These are phyloP conservation scores for Furnarius figulus DNA, from an alignment of 2,113 vertebrate species.

Conservation along the genomic window DNA sequence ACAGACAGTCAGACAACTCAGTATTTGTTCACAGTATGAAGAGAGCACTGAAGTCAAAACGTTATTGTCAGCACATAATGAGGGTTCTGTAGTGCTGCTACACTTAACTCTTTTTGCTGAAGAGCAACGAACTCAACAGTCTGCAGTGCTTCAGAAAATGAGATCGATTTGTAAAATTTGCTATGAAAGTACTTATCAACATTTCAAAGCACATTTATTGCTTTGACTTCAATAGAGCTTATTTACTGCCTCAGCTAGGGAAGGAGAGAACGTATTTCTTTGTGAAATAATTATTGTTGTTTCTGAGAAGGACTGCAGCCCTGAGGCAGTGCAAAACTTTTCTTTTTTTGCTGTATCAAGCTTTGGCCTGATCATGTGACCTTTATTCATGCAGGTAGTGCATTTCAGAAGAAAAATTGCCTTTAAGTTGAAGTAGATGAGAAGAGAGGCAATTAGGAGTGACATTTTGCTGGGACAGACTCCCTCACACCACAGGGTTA, in stretches of 20 bases:
- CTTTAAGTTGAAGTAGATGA: not conserved
- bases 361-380: not conserved
- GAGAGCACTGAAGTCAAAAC: slow-evolving; percentile 21
- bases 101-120: slow-evolving; percentile 12
- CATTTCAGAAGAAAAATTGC: not conserved
- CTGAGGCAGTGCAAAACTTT: not conserved
- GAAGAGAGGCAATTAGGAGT: not conserved
- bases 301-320: not conserved
- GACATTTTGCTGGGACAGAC: not conserved
- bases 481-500: not conserved
- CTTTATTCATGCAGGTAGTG: not conserved
- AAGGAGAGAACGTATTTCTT: not conserved
- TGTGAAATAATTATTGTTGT: not conserved
- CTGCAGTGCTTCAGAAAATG: not conserved
- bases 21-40: slow-evolving; percentile 18
- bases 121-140: not conserved
- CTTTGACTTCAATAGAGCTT: not conserved
- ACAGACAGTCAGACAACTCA: not conserved
- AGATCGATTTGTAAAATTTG: slow-evolving; percentile 24
- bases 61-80: not conserved
- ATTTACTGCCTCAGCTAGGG: not conserved
- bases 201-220: slow-evolving; percentile 3
- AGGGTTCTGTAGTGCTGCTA: not conserved
- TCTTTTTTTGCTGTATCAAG: not conserved
- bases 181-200: slow-evolving; percentile 6